A percentile compares a stretch with the other conserved stretches of the same genome.
These are phyloP conservation scores for Nephrocerus scutellatus DNA, from an alignment of 2,888 invertebrate genomes.

Conservation along the genomic window DNA sequence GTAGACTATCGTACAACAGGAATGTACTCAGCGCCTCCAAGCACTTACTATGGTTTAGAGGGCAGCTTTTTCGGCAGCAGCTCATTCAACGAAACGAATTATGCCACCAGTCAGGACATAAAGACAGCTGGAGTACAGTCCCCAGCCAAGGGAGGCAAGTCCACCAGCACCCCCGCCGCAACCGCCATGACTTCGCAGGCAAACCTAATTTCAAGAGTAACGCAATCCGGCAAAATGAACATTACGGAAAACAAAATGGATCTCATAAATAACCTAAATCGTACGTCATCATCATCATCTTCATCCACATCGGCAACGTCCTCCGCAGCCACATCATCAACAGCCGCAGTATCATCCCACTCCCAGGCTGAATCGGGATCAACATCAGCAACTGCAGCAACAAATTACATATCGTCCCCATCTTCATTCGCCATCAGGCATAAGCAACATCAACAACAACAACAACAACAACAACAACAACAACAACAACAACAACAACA, in stretches of 20 bases:
- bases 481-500: slow-evolving; percentile 18
- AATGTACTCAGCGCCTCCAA: slow-evolving; percentile 47
- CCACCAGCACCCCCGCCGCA: not conserved
- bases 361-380: slow-evolving; percentile 10
- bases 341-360: slow-evolving; percentile 16
- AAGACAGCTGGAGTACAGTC: slow-evolving; percentile 22
- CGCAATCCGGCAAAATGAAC: slow-evolving; percentile 43
- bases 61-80: slow-evolving; percentile 19
- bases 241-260: slow-evolving; percentile 47
- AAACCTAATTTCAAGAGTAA: slow-evolving; percentile 40
- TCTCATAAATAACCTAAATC: slow-evolving; percentile 37
- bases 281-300: slow-evolving; percentile 30
- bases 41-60: slow-evolving; percentile 40
- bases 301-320: slow-evolving; percentile 12
- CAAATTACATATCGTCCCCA: too few relatives aligned
- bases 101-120: slow-evolving; percentile 27
- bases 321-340: slow-evolving; percentile 20
- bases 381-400: slow-evolving; percentile 14
- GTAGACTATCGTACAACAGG: slow-evolving; percentile 42
- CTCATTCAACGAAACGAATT: slow-evolving; percentile 27
- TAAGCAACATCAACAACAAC: slow-evolving; percentile 17
- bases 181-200: slow-evolving; percentile 20
- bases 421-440: slow-evolving; percentile 20
- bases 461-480: slow-evolving; percentile 11
- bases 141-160: slow-evolving; percentile 21